These are phyloP conservation scores for Aptenodytes patagonicus DNA, from an alignment of 2,113 vertebrate species.

Conservation along the genomic window DNA sequence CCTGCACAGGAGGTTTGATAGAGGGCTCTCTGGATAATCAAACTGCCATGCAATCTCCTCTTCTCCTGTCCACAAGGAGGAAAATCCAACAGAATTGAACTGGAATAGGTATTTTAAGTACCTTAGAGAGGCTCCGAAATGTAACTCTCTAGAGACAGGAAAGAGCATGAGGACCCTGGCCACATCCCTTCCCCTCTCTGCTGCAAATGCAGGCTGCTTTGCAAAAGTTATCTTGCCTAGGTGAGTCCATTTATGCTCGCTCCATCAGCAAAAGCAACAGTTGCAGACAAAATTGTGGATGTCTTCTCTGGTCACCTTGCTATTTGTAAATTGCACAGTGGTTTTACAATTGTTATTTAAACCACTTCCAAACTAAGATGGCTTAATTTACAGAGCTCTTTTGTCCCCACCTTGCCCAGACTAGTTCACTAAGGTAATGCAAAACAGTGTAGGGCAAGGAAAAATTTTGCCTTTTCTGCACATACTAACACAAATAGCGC, in stretches of 20 bases:
- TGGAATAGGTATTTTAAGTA: neutral
- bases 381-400: neutral
- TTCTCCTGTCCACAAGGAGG: neutral
- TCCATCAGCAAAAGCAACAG: neutral
- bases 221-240: neutral
- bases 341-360: neutral
- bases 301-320: neutral
- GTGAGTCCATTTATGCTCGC: neutral
- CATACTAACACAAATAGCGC: neutral
- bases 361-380: neutral
- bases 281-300: neutral
- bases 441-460: neutral
- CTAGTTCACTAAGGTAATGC: neutral
- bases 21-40: neutral
- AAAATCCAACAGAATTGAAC: neutral
- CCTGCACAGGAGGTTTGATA: neutral
- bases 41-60: neutral
- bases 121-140: neutral
- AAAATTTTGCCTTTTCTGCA: neutral
- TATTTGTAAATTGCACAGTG: neutral
- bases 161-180: neutral
- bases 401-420: fast-evolving
- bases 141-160: neutral
- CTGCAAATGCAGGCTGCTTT: neutral
- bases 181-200: neutral